Evolutionary conservation across 2,888 invertebrate genomes (phyloP), one percentile per base, ranked within the genome.

Genomic region (Tanypteryx hageni): DNA sequence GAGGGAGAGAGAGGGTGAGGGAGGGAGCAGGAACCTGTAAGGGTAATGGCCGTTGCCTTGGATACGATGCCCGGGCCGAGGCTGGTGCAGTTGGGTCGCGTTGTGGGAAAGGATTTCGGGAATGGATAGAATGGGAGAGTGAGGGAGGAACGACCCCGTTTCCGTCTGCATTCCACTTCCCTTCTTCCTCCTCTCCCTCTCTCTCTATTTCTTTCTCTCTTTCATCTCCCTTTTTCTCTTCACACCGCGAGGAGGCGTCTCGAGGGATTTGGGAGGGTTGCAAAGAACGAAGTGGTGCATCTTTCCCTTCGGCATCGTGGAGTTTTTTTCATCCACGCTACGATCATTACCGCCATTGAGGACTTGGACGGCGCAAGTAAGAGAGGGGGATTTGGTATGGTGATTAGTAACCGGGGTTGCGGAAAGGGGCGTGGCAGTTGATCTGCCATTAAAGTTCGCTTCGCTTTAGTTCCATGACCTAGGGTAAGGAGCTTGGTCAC

Each of bases 11-110:
- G n/a, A 7, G 64, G 64, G 64, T 11, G 64, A 64, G 64, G n/a
- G 27, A 31, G 27, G 14, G n/a, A 22, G 14, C 10, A 82, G 44
- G 68, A 68, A n/a, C 68, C n/a, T 68, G n/a, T 76, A 76, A 76
- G 76, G 76, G 76, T 22, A 76, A 76, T 13, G 76, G 8, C 76
- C 76, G 76, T 76, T 76, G 76, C 76, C 76, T 27, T 76, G 76
- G 76, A 76, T 10, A 76, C 76, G 76, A 27, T 22, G 22, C 76
- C 76, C 76, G 76, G 76, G 76, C 76, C 22, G 27, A 27, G 22
- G 22, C 27, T 27, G 76, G 76, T 76, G 76, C 76, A 76, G 76
- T 76, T 76, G 27, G 76, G 27, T 14, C 44, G 5, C 44, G 44
- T 44, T 44, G 44, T 44, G 44, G 44, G 44, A 44, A 44, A 10